Base-by-base conservation (phyloP, 2,888 invertebrate genomes). In the Dorcus hopei region DNA sequence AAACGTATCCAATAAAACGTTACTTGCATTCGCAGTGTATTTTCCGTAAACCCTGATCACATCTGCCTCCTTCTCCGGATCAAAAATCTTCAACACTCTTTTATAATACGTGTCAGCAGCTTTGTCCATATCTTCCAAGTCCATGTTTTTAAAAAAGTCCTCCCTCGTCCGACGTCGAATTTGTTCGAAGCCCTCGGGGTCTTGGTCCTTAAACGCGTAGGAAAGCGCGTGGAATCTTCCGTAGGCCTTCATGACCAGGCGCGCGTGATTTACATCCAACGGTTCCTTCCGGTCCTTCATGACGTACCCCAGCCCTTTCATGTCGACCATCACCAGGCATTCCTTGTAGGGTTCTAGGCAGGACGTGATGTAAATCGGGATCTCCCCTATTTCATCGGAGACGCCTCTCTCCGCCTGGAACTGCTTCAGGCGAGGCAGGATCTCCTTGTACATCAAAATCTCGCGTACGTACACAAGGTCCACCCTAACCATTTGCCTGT, bases 201-300 rank as follows among this genome's bases (percentile, higher is more conserved):
- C 59, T 14, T 66, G 63, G 51, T 68, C 66, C 19, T 64, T 63
- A 38, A 73, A 41, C 0, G 70, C 73, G 55, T 68, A 72, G 0
- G 69, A 72, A 5, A 73, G 49, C 4, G 72, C 68, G 53, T 74
- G 74, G 16, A 70, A 65, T 49, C 63, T 67, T 5, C 68, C 74
- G 47, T 73, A 68, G 19, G 69, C 68, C 43, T 63, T 62, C 53
- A 73, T 55, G 16, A 70, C 69, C 4, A 73, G 42, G n/a, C 56
- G 51, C 4, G 65, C 66, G 53, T 72, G 72, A 33, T 69, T 49
- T 7, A 65, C 67, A 61, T 73, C 68, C 43, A 74, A 51, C 9
- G 66, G 62, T 49, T 65, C 50, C 5, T 50, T 54, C 8, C 64
- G 56, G 49, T 67, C 54, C 14, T 59, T 62, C 59, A 65, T 63